Evolutionary conservation across 2,797 vertebrate genomes (phyloP).

Genomic region (Gephyroberyx darwinii): DNA sequence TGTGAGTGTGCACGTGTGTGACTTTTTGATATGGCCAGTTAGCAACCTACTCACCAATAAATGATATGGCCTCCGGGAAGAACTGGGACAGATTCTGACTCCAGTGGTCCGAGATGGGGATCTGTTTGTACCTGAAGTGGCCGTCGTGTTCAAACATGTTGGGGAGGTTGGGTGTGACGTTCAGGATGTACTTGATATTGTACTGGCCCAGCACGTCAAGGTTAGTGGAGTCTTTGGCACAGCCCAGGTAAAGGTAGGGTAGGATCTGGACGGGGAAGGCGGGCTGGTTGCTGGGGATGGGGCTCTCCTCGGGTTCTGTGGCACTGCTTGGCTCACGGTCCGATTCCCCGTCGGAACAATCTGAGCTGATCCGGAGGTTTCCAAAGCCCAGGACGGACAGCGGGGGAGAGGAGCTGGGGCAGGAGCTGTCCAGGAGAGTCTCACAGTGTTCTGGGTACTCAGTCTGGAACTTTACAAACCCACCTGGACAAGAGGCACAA

Average conservation of each 20-base stretch:
- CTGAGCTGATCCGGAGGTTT: constrained; percentile 95
- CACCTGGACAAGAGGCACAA: constrained; percentile 82
- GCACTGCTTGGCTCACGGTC: constrained; percentile 94
- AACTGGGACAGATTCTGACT: constrained; percentile 99
- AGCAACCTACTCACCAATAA: constrained; percentile 90
- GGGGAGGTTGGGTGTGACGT: constrained; percentile 97
- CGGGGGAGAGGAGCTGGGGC: constrained; percentile 90
- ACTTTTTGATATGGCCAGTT: not conserved
- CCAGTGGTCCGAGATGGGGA: constrained; percentile 99
- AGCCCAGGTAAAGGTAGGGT: constrained; percentile 97
- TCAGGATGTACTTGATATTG: constrained; percentile 99
- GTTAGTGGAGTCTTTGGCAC: constrained; percentile 98
- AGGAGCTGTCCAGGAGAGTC: constrained; percentile 94
- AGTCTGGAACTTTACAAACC: constrained; percentile 96
- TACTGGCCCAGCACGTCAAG: constrained; percentile 95
- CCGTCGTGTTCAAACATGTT: constrained; percentile 98
- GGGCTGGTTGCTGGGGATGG: constrained; percentile 92
- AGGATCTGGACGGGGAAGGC: constrained; percentile 98
- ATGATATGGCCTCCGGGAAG: constrained; percentile 98
- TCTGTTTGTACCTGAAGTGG: constrained; percentile 99
- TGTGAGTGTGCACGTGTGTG: not conserved
- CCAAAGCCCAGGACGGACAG: constrained; percentile 92
- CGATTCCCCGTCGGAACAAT: constrained; percentile 96
- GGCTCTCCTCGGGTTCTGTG: constrained; percentile 95
- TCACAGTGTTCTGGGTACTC: constrained; percentile 94